phyloP scores from a whole-genome alignment of 1,140 invertebrate species.

The Pseudachorutes palmiensis region DNA sequence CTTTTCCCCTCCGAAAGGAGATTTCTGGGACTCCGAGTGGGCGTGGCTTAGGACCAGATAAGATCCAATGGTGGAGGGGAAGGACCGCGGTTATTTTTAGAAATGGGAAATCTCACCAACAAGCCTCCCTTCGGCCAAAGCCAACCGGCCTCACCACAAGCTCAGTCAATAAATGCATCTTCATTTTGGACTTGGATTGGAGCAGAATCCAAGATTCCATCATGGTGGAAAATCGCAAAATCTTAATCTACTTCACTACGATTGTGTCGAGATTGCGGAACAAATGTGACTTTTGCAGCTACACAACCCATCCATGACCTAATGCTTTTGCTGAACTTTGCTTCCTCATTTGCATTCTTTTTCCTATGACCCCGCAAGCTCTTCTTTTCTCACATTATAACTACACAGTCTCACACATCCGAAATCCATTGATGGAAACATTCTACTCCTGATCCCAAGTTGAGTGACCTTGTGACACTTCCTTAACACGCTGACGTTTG shows the following conservation, averaged over 20 bases:
- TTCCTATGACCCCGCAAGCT: no score
- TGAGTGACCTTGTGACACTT: slow-evolving; percentile 9
- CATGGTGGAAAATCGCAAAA: background rate
- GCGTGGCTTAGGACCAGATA: slow-evolving; percentile 2
- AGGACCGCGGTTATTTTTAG: background rate
- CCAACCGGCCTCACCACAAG: background rate
- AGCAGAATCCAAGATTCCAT: background rate
- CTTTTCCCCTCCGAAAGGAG: background rate
- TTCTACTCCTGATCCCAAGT: background rate
- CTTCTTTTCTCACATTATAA: no score
- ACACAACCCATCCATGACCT: no score
- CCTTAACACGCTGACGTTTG: background rate
- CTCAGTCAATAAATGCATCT: no score
- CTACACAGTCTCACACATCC: no score
- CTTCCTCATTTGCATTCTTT: no score
- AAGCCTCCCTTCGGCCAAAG: background rate
- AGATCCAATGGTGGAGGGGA: slow-evolving; percentile 1
- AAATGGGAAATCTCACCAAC: background rate
- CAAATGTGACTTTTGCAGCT: background rate
- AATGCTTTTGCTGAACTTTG: no score
- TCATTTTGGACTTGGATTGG: background rate
- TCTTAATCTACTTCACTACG: background rate
- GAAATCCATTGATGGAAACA: no score
- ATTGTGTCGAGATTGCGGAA: background rate
- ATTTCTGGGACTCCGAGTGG: slow-evolving; percentile 4